Conservation (phyloP, 1,140 invertebrate genomes). For the Pseudoatta argentina region DNA sequence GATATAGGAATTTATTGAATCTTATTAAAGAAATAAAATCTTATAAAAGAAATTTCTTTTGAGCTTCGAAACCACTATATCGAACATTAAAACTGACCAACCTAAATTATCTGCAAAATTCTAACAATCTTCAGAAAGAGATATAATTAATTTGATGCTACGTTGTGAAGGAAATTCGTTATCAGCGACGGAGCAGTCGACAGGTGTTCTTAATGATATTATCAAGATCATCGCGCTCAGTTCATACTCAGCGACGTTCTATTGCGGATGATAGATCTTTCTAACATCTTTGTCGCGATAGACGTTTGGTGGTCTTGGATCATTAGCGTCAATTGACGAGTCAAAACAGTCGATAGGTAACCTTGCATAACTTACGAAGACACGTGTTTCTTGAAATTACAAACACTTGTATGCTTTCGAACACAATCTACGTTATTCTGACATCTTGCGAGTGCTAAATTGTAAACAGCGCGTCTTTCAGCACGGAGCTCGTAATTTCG, state of each 20-base stretch:
- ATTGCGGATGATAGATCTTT: conserved; percentile 8
- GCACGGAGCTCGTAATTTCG: conserved; percentile 2
- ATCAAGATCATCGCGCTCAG: conserved; percentile 60
- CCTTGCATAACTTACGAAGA: not conserved
- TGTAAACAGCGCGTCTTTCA: conserved; percentile 34
- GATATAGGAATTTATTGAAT: not conserved
- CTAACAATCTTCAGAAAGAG: not conserved
- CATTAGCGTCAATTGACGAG: not conserved
- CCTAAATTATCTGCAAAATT: not conserved
- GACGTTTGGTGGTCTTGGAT: not conserved
- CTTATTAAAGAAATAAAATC: not conserved
- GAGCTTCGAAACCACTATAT: not conserved
- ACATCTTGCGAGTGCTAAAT: not conserved
- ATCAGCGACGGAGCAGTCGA: conserved; percentile 58
- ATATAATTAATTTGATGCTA: not conserved
- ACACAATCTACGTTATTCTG: not conserved
- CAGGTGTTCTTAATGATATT: conserved; percentile 46
- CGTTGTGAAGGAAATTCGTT: conserved; percentile 54
- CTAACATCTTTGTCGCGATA: not conserved
- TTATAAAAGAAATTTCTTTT: not conserved
- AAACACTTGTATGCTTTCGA: conserved; percentile 4
- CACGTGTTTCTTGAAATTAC: not conserved
- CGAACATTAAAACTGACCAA: not conserved
- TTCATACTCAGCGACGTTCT: conserved; percentile 29
- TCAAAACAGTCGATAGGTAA: not conserved